Evolutionary conservation across 1,140 invertebrate species (phyloP).

Genomic region (Yoshiicerus persimilis): DNA sequence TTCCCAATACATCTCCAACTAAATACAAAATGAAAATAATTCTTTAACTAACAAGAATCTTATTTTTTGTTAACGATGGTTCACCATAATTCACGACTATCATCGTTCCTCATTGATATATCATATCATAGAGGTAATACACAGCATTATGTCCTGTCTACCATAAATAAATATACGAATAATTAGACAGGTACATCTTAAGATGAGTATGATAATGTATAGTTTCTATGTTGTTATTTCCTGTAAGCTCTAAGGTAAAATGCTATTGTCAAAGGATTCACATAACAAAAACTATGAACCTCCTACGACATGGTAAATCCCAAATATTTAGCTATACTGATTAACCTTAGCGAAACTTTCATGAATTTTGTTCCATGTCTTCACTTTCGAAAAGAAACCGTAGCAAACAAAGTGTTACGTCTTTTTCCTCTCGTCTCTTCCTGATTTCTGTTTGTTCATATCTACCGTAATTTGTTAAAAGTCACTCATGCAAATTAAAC

Average conservation of each 20-base stretch:
- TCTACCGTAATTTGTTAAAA: background rate
- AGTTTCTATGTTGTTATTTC: no score
- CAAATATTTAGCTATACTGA: background rate
- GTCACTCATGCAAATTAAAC: background rate
- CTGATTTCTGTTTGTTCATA: background rate
- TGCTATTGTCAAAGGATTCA: background rate
- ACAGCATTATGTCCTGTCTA: background rate
- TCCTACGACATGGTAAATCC: background rate
- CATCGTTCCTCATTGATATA: background rate
- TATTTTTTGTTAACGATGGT: background rate
- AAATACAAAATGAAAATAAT: background rate
- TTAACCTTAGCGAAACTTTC: background rate
- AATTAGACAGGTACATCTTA: background rate
- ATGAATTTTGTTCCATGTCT: background rate
- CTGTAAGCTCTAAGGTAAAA: no score
- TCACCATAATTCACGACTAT: background rate
- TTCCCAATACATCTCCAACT: background rate
- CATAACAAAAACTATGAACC: background rate
- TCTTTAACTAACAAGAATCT: background rate
- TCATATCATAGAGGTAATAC: background rate
- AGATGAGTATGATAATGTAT: background rate
- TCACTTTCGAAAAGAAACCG: background rate
- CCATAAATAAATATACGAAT: no score
- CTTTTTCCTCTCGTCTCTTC: background rate
- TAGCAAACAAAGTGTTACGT: background rate